A percentile compares a stretch with the other conserved stretches of the same genome.
Conservation (phyloP, 2,888 invertebrate genomes). For the Papilio elwesi region DNA sequence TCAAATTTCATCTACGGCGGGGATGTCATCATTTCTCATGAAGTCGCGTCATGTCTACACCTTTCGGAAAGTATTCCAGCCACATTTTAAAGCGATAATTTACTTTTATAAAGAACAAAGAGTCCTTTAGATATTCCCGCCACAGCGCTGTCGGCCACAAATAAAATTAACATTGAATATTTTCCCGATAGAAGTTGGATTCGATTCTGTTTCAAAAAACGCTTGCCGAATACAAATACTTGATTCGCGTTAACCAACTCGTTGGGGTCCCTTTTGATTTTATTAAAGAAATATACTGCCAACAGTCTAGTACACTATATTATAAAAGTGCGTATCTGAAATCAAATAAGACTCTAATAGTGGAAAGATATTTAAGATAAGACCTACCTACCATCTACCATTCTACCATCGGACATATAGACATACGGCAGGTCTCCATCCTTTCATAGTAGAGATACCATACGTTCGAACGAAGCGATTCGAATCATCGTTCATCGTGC, state of each 20-base stretch:
- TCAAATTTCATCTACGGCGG: too few species aligned
- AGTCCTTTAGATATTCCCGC: conserved; percentile 14
- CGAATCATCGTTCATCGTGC: too few species aligned
- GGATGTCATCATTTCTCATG: too few species aligned
- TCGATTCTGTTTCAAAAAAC: conserved; percentile 18
- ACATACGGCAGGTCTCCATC: too few species aligned
- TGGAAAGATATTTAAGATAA: too few species aligned
- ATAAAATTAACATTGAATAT: conserved; percentile 20
- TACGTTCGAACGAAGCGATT: too few species aligned
- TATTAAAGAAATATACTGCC: background rate
- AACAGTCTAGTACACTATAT: too few species aligned
- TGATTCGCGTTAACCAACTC: background rate
- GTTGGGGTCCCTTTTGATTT: background rate
- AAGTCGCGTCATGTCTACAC: background rate
- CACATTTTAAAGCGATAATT: conserved; percentile 9
- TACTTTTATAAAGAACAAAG: conserved; percentile 21
- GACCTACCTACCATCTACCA: too few species aligned
- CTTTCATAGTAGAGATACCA: too few species aligned
- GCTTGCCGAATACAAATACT: background rate
- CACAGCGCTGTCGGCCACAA: background rate
- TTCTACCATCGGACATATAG: too few species aligned
- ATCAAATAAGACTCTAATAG: too few species aligned
- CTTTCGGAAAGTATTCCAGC: background rate
- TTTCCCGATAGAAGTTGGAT: conserved; percentile 15
- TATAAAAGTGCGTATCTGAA: too few species aligned